These are phyloP conservation scores for Xyrichtys novacula DNA, from an alignment of 2,797 vertebrate genomes.

Conservation along the genomic window DNA sequence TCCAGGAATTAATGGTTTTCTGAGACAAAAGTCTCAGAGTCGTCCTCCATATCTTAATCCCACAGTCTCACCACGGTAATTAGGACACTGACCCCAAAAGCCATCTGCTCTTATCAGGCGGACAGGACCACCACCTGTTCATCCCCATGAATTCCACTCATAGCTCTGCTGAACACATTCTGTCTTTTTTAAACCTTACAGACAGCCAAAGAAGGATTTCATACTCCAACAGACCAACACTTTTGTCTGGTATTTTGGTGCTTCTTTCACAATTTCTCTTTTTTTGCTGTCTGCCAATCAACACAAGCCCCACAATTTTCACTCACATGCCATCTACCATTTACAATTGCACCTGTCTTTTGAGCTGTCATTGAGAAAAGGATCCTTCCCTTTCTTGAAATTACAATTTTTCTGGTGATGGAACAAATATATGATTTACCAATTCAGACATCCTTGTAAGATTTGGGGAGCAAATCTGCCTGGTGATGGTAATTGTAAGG, in stretches of 20 bases:
- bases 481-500: slow-evolving; percentile 50
- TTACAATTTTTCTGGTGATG: slow-evolving; percentile 40
- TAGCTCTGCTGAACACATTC: slow-evolving; percentile 44
- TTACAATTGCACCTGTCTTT: slow-evolving; percentile 46
- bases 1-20: slow-evolving; percentile 52
- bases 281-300: slow-evolving; percentile 37
- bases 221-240: slow-evolving; percentile 24
- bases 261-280: slow-evolving; percentile 30
- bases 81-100: slow-evolving; percentile 79
- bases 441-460: slow-evolving; percentile 36
- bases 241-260: slow-evolving; percentile 31
- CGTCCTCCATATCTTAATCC: slow-evolving; percentile 73
- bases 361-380: slow-evolving; percentile 56
- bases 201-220: slow-evolving; percentile 38
- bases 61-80: slow-evolving; percentile 74
- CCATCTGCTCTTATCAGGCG: slow-evolving; percentile 77
- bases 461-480: slow-evolving; percentile 31
- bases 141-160: slow-evolving; percentile 69
- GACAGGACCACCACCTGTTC: slow-evolving; percentile 79
- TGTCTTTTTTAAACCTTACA: slow-evolving; percentile 51
- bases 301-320: slow-evolving; percentile 57
- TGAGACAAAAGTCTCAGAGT: slow-evolving; percentile 49
- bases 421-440: slow-evolving; percentile 54
- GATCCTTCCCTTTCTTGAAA: slow-evolving; percentile 27
- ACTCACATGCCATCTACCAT: slow-evolving; percentile 31